Evolutionary conservation across 2,888 invertebrate genomes (phyloP), one percentile per base, ranked within the genome.

Genomic region (Hedychridium roseum): DNA sequence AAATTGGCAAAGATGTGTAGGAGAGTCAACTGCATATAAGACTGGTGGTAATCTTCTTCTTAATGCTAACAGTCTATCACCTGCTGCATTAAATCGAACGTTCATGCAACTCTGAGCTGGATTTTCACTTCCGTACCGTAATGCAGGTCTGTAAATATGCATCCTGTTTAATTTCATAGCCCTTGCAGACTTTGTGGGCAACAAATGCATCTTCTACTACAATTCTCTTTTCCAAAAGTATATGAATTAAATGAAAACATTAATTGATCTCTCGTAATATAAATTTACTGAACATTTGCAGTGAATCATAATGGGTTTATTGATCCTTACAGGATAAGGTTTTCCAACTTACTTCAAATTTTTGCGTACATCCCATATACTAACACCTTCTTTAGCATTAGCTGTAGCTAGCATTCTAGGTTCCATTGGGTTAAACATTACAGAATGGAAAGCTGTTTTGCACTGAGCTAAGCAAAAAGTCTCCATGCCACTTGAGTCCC

Each of bases 391-490:
- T 62, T 90, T 88, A 1, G 93, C 89, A 80, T 96, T 96, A 1
- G 95, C 95, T 3, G 94, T 93, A 9, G 91, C 92, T 49, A 97
- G 76, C 62, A 90, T 85, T 64, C 88, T 84, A 0, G 90, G 84
- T 70, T 94, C 93, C 16, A 85, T 81, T 0, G 96, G 96, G 80
- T 96, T 94, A 79, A 91, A 95, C 87, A 91, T 91, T 26, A 95
- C 95, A n/a, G 94, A 92, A 80, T 96, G 95, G 81, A 94, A 96
- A n/a, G 94, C 87, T 41, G 86, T 84, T 63, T 84, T 84, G 66
- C 84, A 85, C 73, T 88, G 88, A 70, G 89, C 85, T 68, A 90
- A 79, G 60, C 86, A 85, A 61, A 88, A 83, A n/a, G 85, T 84
- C 57, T 86, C 86, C 81, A 72, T 53, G 68, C 74, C 65, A 48